Conservation (phyloP, 2,113 vertebrate genomes). For the Brachyhypopomus occidentalis region DNA sequence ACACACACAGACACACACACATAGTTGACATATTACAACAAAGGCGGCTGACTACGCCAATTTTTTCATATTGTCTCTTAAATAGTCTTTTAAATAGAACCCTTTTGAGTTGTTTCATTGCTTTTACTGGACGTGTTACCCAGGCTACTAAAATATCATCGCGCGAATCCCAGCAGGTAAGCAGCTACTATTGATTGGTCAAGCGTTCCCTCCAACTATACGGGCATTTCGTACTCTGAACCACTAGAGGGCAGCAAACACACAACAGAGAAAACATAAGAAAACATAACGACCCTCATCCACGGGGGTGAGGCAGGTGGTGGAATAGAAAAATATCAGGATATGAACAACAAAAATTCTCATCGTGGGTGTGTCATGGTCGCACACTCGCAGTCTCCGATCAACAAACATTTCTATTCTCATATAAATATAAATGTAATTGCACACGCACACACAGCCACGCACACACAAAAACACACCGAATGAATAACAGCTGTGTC, state of each 20-base stretch:
- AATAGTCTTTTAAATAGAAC: too few relatives aligned
- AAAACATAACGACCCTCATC: neutral
- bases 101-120: too few relatives aligned
- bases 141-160: too few relatives aligned
- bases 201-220: too few relatives aligned
- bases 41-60: neutral
- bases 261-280: neutral
- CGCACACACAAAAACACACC: slow-evolving; percentile 46
- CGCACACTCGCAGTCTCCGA: neutral
- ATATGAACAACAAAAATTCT: slow-evolving; percentile 11
- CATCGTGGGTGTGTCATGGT: slow-evolving; percentile 37
- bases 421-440: neutral
- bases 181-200: too few relatives aligned
- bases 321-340: neutral
- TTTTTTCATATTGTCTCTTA: neutral
- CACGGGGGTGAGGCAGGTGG: neutral
- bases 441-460: slow-evolving; percentile 19
- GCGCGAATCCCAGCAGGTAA: too few relatives aligned
- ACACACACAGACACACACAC: neutral
- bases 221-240: neutral
- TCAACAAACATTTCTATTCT: slow-evolving; percentile 4
- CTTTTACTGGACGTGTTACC: too few relatives aligned
- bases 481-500: slow-evolving; percentile 73
- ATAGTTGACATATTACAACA: neutral
- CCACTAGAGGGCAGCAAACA: slow-evolving; percentile 67